A percentile compares a stretch with the other conserved stretches of the same genome.
phyloP scores from a whole-genome alignment of 2,888 invertebrate species.

The Nemapogon koenigi region DNA sequence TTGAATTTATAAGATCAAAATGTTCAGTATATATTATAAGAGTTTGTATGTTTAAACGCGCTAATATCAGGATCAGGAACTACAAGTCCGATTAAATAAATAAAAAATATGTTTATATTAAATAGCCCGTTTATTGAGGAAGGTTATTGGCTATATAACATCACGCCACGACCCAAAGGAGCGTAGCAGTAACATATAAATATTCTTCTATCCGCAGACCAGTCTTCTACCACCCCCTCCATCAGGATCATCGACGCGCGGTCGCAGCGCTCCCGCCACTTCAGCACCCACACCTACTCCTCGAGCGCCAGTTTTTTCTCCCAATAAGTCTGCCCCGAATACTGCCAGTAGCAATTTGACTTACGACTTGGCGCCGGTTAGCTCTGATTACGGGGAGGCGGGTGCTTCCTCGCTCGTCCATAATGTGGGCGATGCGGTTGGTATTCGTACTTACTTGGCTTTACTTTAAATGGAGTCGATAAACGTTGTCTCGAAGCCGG shows the following conservation, averaged over 20 bases:
- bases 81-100: too few relatives aligned
- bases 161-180: too few relatives aligned
- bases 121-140: too few relatives aligned
- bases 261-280: slow-evolving; percentile 34
- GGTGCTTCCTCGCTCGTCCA: slow-evolving; percentile 27
- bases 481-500: too few relatives aligned
- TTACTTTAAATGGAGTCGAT: not conserved
- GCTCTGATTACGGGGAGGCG: slow-evolving; percentile 29
- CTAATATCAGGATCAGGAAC: too few relatives aligned
- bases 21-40: too few relatives aligned
- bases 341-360: slow-evolving; percentile 25
- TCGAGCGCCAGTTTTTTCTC: slow-evolving; percentile 28
- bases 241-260: slow-evolving; percentile 32
- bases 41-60: too few relatives aligned
- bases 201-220: too few relatives aligned
- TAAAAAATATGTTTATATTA: too few relatives aligned
- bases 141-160: too few relatives aligned
- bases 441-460: slow-evolving; percentile 1
- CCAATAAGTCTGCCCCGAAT: slow-evolving; percentile 25
- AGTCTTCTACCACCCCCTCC: slow-evolving; percentile 55
- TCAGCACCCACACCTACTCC: slow-evolving; percentile 21
- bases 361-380: slow-evolving; percentile 37
- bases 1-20: too few relatives aligned
- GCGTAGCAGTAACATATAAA: too few relatives aligned
- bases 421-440: slow-evolving; percentile 20